Conservation (phyloP, 2,797 vertebrate species). For the Oryzias sinensis region DNA sequence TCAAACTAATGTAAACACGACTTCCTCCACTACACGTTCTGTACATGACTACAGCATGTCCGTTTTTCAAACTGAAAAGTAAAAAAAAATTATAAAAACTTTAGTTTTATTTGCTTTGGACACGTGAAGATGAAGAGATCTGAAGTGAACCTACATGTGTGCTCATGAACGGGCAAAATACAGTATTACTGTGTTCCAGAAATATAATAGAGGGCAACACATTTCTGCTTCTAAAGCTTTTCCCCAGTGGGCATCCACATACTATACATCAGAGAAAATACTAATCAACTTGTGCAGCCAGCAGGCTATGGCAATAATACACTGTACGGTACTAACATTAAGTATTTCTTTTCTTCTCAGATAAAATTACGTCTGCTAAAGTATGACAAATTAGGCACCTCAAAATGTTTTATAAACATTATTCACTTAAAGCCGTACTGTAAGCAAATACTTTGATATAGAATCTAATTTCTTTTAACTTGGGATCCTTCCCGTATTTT, state of each 20-base stretch:
- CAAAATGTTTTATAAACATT: conserved; percentile 76
- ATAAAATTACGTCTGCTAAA: conserved; percentile 74
- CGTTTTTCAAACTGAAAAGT: conserved; percentile 48
- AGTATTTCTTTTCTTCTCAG: conserved; percentile 67
- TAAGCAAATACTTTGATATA: conserved; percentile 78
- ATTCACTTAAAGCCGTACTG: conserved; percentile 76
- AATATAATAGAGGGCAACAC: conserved; percentile 68
- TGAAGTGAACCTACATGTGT: conserved; percentile 66
- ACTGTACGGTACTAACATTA: conserved; percentile 69
- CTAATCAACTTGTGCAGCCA: conserved; percentile 75
- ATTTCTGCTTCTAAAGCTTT: conserved; percentile 76
- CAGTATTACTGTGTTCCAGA: conserved; percentile 63
- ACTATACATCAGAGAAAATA: conserved; percentile 73
- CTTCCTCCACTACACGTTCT: conserved; percentile 69
- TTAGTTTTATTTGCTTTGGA: conserved; percentile 64
- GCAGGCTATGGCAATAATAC: conserved; percentile 75
- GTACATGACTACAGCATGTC: conserved; percentile 69
- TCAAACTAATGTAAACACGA: conserved; percentile 82
- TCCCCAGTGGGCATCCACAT: conserved; percentile 69
- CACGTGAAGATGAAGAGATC: conserved; percentile 68
- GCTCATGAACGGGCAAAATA: conserved; percentile 68
- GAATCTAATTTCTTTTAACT: conserved; percentile 72
- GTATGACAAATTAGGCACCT: conserved; percentile 79
- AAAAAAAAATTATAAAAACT: conserved; percentile 37
- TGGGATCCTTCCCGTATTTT: conserved; percentile 57